A percentile compares a stretch with the other conserved stretches of the same genome.
These are phyloP conservation scores for Hycleus cichorii DNA, from an alignment of 1,140 invertebrate species.

Conservation along the genomic window DNA sequence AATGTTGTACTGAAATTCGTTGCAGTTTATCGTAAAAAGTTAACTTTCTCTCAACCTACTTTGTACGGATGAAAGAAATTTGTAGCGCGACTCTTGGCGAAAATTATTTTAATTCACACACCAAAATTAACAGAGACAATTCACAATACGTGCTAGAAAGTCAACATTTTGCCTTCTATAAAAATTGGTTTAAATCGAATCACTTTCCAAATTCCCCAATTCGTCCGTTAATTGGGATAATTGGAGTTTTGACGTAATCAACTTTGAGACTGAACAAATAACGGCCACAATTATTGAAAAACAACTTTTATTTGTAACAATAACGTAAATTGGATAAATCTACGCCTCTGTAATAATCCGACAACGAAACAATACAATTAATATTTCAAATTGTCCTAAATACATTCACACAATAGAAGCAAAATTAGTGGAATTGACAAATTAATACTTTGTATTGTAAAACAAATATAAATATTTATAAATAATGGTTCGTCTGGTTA, in stretches of 20 bases:
- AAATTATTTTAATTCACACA: not conserved
- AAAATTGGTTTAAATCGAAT: too few species aligned
- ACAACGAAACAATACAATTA: too few species aligned
- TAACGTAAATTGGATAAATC: too few species aligned
- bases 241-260: too few species aligned
- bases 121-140: not conserved
- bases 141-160: not conserved
- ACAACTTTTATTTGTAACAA: too few species aligned
- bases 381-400: too few species aligned
- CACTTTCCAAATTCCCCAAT: too few species aligned
- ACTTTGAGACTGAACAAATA: too few species aligned
- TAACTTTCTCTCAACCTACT: conserved; percentile 35
- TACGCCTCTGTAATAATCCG: too few species aligned
- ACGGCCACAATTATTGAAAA: too few species aligned
- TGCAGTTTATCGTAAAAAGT: conserved; percentile 29
- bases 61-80: conserved; percentile 28
- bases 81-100: conserved; percentile 26
- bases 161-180: not conserved
- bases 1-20: conserved; percentile 28
- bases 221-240: too few species aligned
- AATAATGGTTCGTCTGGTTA: not conserved
- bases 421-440: not conserved
- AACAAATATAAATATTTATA: not conserved
- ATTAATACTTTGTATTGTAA: not conserved
- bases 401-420: too few species aligned